Evolutionary conservation across 2,113 vertebrate genomes (phyloP).

Genomic region (Dolichotis patagonum): DNA sequence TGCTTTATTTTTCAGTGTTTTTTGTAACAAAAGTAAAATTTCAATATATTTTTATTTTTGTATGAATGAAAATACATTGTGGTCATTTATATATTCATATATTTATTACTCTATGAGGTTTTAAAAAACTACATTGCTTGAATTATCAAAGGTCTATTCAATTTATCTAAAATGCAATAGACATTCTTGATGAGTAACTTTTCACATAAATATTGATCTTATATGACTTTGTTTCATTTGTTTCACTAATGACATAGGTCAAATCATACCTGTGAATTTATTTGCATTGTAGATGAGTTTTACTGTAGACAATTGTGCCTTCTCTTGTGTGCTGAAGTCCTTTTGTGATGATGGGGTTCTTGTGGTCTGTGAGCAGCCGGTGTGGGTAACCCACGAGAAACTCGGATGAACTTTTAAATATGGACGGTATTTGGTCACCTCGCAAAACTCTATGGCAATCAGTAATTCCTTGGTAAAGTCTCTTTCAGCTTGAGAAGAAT

Average conservation of each 20-base stretch:
- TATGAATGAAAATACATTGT: neutral
- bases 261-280: neutral
- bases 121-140: neutral
- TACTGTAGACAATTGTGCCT: neutral
- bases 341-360: rapidly evolving
- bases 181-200: neutral
- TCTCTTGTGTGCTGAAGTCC: neutral
- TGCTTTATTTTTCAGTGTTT: neutral
- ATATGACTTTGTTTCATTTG: neutral
- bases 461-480: neutral
- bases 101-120: neutral
- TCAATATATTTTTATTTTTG: neutral
- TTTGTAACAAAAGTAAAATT: neutral
- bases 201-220: neutral
- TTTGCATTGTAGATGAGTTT: neutral
- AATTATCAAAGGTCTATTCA: neutral
- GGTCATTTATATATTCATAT: neutral
- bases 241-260: neutral
- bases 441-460: neutral
- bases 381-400: neutral
- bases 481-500: neutral
- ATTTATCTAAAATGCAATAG: neutral
- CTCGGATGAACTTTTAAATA: neutral
- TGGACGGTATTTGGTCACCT: neutral
- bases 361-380: neutral